These are phyloP conservation scores for Chromis chromis DNA, from an alignment of 2,797 vertebrate species.

Conservation along the genomic window DNA sequence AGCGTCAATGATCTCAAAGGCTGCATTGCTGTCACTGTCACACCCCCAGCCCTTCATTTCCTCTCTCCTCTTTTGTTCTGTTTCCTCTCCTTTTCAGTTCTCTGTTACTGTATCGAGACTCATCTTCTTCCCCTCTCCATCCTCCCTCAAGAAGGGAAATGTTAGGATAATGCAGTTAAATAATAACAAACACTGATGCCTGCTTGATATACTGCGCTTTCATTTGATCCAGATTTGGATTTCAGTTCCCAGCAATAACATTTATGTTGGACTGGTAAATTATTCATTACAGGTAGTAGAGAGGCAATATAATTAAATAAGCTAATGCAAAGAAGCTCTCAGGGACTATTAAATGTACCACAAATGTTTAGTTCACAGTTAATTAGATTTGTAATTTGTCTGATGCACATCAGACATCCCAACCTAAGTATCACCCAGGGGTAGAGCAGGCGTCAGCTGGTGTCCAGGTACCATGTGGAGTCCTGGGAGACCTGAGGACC, in stretches of 20 bases:
- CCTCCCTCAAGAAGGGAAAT: conserved; percentile 20
- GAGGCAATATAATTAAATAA: conserved; percentile 74
- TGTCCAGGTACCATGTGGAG: conserved; percentile 45
- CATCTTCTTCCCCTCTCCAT: conserved; percentile 28
- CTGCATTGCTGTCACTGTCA: conserved; percentile 46
- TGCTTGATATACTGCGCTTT: conserved; percentile 36
- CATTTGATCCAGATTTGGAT: conserved; percentile 45
- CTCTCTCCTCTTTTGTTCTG: conserved; percentile 39
- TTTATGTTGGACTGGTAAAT: conserved; percentile 63
- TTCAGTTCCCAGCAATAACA: conserved; percentile 58
- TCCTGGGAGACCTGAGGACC: conserved; percentile 13
- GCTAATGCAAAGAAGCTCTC: conserved; percentile 67
- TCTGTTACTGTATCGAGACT: conserved; percentile 26
- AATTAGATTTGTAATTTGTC: conserved; percentile 68
- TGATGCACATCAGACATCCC: conserved; percentile 57
- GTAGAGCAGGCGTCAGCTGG: conserved; percentile 31
- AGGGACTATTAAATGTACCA: conserved; percentile 69
- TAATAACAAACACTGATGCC: conserved; percentile 33
- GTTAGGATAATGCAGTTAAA: conserved; percentile 28
- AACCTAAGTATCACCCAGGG: conserved; percentile 36
- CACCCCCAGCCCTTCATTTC: conserved; percentile 50
- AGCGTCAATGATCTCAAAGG: conserved; percentile 52
- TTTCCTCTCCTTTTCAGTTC: conserved; percentile 44
- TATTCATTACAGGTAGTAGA: conserved; percentile 70
- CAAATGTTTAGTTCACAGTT: conserved; percentile 70